Conservation (phyloP, 2,797 vertebrate species). For the Margarornis squamiger region DNA sequence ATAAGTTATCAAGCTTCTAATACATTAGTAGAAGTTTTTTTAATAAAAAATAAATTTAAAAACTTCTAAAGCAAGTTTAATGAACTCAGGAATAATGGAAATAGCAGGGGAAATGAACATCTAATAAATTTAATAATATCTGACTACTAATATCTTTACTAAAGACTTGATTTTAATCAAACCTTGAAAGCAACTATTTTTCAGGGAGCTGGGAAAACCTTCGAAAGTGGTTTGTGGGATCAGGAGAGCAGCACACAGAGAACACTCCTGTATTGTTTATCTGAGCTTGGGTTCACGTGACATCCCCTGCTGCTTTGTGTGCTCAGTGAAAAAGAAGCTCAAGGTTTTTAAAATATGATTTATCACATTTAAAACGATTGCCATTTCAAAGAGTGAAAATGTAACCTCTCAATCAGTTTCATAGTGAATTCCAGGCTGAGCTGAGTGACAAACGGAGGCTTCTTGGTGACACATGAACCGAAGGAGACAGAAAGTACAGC, state of each 20-base stretch:
- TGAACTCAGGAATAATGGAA: not conserved
- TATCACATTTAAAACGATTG: too few species aligned
- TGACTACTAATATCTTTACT: not conserved
- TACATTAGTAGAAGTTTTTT: not conserved
- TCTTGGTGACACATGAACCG: not conserved
- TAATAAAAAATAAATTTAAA: not conserved
- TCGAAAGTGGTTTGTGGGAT: not conserved
- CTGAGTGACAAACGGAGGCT: not conserved
- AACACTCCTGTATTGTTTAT: not conserved
- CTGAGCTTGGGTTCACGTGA: not conserved
- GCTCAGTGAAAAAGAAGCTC: not conserved
- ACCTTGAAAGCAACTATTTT: not conserved
- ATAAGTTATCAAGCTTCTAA: not conserved
- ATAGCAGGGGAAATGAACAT: accelerated
- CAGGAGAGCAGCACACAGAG: not conserved
- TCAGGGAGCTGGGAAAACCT: not conserved
- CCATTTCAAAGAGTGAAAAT: not conserved
- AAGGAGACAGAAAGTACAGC: not conserved
- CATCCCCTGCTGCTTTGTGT: not conserved
- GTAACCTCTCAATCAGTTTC: not conserved
- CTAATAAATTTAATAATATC: not conserved
- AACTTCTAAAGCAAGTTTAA: not conserved
- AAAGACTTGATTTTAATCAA: not conserved
- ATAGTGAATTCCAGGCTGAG: not conserved
- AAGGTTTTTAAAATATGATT: not conserved